Percentiles rank a stretch among this genome's conserved stretches.
Conservation (phyloP, 2,888 invertebrate species). For the Epistrophella euchroma region DNA sequence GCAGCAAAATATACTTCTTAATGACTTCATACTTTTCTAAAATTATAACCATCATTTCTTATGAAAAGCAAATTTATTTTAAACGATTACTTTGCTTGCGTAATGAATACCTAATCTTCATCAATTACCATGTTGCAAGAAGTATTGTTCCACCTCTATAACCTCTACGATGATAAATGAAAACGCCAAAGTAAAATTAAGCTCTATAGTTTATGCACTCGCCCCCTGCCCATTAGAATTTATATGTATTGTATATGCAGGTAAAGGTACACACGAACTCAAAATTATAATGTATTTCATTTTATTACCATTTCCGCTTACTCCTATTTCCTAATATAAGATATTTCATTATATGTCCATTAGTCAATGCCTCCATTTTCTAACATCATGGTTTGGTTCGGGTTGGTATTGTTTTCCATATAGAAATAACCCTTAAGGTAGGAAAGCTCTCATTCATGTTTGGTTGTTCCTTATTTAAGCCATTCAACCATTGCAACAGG, state of each 20-base stretch:
- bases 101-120: slow-evolving; percentile 44
- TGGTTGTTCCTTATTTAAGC: slow-evolving; percentile 1
- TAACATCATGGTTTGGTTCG: neutral
- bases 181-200: slow-evolving; percentile 44
- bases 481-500: slow-evolving; percentile 24
- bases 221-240: neutral
- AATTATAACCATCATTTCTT: slow-evolving; percentile 24
- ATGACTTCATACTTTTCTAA: slow-evolving; percentile 22
- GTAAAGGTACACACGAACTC: neutral
- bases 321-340: slow-evolving; percentile 37
- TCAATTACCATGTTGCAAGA: slow-evolving; percentile 44
- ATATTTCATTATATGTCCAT: slow-evolving; percentile 54
- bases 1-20: neutral
- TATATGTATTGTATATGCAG: too few species aligned
- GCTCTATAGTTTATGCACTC: slow-evolving; percentile 29
- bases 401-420: neutral
- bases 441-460: slow-evolving; percentile 4
- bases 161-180: slow-evolving; percentile 33
- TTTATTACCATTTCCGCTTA: slow-evolving; percentile 45
- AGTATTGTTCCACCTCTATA: slow-evolving; percentile 9
- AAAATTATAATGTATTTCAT: slow-evolving; percentile 40
- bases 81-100: slow-evolving; percentile 25
- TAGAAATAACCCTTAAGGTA: slow-evolving; percentile 18
- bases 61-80: slow-evolving; percentile 17
- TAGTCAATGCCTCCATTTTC: slow-evolving; percentile 25